Evolutionary conservation across 2,113 vertebrate genomes (phyloP), one percentile per base, ranked within the genome.

Genomic region (Anthoscopus minutus): DNA sequence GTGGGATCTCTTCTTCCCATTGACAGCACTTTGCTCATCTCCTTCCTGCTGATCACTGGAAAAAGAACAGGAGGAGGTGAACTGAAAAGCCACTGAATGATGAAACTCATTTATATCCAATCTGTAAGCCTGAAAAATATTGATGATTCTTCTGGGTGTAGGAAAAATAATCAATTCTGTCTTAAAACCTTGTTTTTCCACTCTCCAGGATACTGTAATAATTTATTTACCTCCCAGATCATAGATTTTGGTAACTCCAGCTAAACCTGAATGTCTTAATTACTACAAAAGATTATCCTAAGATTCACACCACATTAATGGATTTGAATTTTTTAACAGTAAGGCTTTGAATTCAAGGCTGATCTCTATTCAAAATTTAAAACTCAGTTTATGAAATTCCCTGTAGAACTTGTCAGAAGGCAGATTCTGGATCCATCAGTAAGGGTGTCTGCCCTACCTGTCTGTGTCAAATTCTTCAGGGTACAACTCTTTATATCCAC

Each of bases 401-500:
- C 35, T 37, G 60, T 44, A 35, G 47, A 45, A 40, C 22, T 7
- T 37, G 60, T 19, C 40, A 81, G 51, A 35, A 74, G 44, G 48
- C 17, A 87, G 65, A 37, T 42, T 38, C 38, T 45, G 54, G 42
- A 47, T 20, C 42, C 9, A 14, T 25, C 10, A 76, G 20, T 33
- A 42, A 66, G 10, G 8, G 23, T 81, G 76, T 64, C 70, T 82
- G 64, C 37, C 94, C 98, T 98, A 99, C 99, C 98, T 96, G 70
- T 98, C 98, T n/a, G 98, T 98, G 87, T 98, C 96, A 96, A 99
- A 99, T 93, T 99, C 99, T 89, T 99, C 99, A 35, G 99, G 99
- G 86, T 99, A 99, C 85, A 99, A 96, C 96, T 99, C 99, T 96
- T 99, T 99, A 93, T 99, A 99, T n/a, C 99, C 99, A 96, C 99